Evolutionary conservation across 2,888 invertebrate genomes (phyloP).

Genomic region (Ctenicera cuprea): DNA sequence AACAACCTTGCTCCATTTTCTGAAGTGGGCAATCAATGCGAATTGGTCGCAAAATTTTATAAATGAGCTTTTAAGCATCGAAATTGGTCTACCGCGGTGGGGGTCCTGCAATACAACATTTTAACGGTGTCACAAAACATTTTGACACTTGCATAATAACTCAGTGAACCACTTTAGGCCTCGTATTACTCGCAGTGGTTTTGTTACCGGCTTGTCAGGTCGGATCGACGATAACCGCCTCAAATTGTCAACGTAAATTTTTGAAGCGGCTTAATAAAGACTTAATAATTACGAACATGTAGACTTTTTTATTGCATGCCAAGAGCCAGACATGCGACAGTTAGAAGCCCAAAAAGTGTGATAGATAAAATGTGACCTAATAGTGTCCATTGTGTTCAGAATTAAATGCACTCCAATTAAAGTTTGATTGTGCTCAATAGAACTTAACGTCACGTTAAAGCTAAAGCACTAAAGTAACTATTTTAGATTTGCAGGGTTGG

Average conservation of each 20-base stretch:
- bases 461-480: background rate
- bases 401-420: slow-evolving; percentile 18
- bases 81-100: background rate
- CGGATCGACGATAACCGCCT: slow-evolving; percentile 2
- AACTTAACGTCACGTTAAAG: background rate
- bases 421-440: slow-evolving; percentile 2
- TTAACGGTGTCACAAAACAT: background rate
- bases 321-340: background rate
- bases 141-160: slow-evolving; percentile 10
- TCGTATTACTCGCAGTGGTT: slow-evolving; percentile 9
- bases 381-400: slow-evolving; percentile 9
- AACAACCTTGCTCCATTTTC: slow-evolving; percentile 28
- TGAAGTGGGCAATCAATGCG: slow-evolving; percentile 14
- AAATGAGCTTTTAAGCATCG: slow-evolving; percentile 27
- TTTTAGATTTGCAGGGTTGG: background rate
- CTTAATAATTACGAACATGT: slow-evolving; percentile 13
- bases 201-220: slow-evolving; percentile 8
- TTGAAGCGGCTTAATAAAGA: slow-evolving; percentile 7
- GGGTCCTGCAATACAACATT: background rate
- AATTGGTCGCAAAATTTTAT: slow-evolving; percentile 21
- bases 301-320: background rate
- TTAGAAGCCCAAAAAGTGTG: background rate
- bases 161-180: slow-evolving; percentile 6
- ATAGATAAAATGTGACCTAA: slow-evolving; percentile 17
- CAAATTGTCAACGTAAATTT: slow-evolving; percentile 22